Evolutionary conservation across 2,113 vertebrate genomes (phyloP).

Genomic region (Thamnaconus septentrionalis): DNA sequence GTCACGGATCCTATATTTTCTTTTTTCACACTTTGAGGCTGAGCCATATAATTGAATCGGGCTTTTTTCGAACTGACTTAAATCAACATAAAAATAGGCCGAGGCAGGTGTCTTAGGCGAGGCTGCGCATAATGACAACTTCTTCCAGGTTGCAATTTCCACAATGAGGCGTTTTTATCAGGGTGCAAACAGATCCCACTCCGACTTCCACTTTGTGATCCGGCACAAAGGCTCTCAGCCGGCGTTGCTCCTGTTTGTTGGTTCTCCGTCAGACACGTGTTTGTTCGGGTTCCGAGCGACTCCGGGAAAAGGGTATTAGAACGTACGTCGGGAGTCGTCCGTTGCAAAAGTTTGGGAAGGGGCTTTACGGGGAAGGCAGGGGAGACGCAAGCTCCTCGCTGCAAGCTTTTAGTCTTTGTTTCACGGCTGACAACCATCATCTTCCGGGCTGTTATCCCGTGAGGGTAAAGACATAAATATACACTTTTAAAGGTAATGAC

Average conservation of each 20-base stretch:
- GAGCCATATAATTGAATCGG: conserved; percentile 18
- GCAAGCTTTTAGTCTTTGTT: conserved; percentile 58
- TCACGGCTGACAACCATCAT: conserved; percentile 53
- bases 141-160: conserved; percentile 36
- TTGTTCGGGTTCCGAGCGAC: conserved; percentile 64
- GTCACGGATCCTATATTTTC: conserved; percentile 2
- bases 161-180: conserved; percentile 69
- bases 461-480: conserved; percentile 21
- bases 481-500: conserved; percentile 10
- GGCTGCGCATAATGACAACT: conserved; percentile 45
- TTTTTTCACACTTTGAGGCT: conserved; percentile 19
- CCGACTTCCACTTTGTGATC: conserved; percentile 61
- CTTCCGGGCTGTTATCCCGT: conserved; percentile 40
- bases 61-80: too few relatives aligned
- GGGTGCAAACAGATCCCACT: conserved; percentile 66
- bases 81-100: conserved; percentile 53
- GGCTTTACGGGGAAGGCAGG: conserved; percentile 41
- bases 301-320: conserved; percentile 65
- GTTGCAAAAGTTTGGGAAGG: conserved; percentile 35
- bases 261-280: conserved; percentile 62
- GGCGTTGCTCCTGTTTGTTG: conserved; percentile 54
- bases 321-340: conserved; percentile 38
- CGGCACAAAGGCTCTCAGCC: conserved; percentile 54
- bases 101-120: conserved; percentile 29
- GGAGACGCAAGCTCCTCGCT: conserved; percentile 37